Evolutionary conservation across 2,113 vertebrate species (phyloP), one percentile per base, ranked within the genome.

Genomic region (Rhinolophus ferrumequinum): DNA sequence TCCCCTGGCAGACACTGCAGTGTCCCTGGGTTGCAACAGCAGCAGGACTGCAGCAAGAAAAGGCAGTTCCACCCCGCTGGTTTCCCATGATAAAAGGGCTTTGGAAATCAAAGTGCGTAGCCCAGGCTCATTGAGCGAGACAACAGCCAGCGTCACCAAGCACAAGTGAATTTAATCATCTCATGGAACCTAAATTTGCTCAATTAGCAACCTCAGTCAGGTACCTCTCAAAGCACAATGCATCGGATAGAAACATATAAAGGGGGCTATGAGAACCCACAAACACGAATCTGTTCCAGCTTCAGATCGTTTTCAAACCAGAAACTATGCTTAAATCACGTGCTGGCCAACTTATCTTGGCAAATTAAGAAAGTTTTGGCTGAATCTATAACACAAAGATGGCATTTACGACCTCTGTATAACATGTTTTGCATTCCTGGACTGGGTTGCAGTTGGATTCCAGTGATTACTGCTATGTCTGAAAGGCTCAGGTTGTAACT

Each of bases 1-100:
- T 33, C 96, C 93, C 83, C 89, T 28, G 28, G 2, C 16, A 21
- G 75, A n/a, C 82, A 62, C 97, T 21, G 97, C 98, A 97, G 95
- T 77, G 50, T 89, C 92, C 56, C 33, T 3, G 89, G 76, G 69
- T 70, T 88, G 75, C 85, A 13, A 77, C 8, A 33, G 66, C 85
- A 50, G 2, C 1, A 60, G 92, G 82, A 92, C 96, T 93, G 97
- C 92, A 30, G 97, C 5, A 19, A 90, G 50, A 95, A 62, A 44
- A 75, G 33, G 84, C 97, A 41, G 97, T 75, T 96, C 96, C 1
- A 62, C 69, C 18, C 96, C 3, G 38, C 95, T 97, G 6, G 76
- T 16, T 95, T 93, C 91, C 96, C 58, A 33, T 11, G 85, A 83
- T 24, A 33, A 93, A 6, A 81, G 90, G 77, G 84, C 81, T 94